Percentiles rank a stretch among this genome's conserved stretches.
phyloP scores from a whole-genome alignment of 2,797 vertebrate genomes.

The Hippoglossus hippoglossus region DNA sequence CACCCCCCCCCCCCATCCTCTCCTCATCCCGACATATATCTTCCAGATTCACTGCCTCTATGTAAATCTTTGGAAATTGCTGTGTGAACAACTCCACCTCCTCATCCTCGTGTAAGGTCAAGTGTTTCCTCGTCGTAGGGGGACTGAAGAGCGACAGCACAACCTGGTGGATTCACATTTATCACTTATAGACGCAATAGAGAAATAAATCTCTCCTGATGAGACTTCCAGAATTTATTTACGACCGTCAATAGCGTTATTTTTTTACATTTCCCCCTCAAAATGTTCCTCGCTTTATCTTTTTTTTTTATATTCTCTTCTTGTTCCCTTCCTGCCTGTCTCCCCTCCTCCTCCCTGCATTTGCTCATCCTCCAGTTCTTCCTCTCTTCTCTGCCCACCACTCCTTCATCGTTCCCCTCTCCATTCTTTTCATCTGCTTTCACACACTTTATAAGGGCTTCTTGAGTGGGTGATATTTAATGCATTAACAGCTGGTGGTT shows the following conservation, averaged over 20 bases:
- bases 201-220: not conserved
- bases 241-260: not conserved
- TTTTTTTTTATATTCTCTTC: not conserved
- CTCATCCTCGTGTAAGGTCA: not conserved
- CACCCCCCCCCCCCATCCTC: not conserved
- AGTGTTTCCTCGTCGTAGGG: not conserved
- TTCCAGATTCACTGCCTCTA: slow-evolving; percentile 38
- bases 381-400: not conserved
- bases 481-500: slow-evolving; percentile 52
- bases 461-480: slow-evolving; percentile 44
- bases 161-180: slow-evolving; percentile 62
- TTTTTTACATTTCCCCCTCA: not conserved
- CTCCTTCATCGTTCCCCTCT: not conserved
- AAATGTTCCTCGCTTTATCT: not conserved
- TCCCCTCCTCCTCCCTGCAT: not conserved
- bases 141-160: slow-evolving; percentile 71
- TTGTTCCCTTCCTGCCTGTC: not conserved
- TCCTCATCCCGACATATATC: slow-evolving; percentile 27
- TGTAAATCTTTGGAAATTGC: slow-evolving; percentile 60
- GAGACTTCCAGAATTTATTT: not conserved
- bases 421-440: not conserved
- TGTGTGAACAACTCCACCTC: slow-evolving; percentile 13
- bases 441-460: slow-evolving; percentile 5
- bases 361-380: not conserved
- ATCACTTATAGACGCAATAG: not conserved